A percentile compares a stretch with the other conserved stretches of the same genome.
These are phyloP conservation scores for Myiotriccus ornatus DNA, from an alignment of 2,797 vertebrate species.

Conservation along the genomic window DNA sequence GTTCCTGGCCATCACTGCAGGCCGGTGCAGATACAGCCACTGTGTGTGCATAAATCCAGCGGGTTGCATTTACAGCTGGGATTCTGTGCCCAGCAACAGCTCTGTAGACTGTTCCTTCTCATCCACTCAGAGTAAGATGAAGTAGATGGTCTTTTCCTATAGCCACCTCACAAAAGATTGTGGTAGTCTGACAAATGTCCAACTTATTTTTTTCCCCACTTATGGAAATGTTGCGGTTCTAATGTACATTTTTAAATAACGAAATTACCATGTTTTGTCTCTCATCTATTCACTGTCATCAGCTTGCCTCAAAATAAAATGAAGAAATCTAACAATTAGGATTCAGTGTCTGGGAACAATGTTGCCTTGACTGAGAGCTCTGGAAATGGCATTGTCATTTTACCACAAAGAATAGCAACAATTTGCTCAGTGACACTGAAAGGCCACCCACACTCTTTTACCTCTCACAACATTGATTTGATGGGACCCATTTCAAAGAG, in stretches of 20 bases:
- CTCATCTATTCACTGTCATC: background rate
- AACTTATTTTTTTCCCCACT: background rate
- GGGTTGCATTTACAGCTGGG: fast-evolving
- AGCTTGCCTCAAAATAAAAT: background rate
- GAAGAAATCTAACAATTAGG: background rate
- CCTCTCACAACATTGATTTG: conserved; percentile 32
- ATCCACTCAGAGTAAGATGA: background rate
- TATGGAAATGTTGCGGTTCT: background rate
- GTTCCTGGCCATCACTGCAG: background rate
- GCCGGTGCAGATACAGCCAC: background rate
- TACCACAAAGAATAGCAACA: background rate
- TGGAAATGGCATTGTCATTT: conserved; percentile 20
- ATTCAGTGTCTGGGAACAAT: background rate
- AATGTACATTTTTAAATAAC: background rate
- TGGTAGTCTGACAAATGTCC: background rate
- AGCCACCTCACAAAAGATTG: background rate
- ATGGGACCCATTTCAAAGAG: conserved; percentile 15
- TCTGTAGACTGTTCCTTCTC: background rate
- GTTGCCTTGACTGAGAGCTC: background rate
- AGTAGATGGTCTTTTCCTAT: background rate
- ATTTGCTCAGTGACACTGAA: conserved; percentile 40
- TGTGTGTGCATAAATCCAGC: fast-evolving
- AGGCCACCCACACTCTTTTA: background rate
- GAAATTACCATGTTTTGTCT: background rate
- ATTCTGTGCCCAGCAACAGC: background rate